Evolutionary conservation across 2,888 invertebrate species (phyloP).

Genomic region (Rhodophaea formosa): DNA sequence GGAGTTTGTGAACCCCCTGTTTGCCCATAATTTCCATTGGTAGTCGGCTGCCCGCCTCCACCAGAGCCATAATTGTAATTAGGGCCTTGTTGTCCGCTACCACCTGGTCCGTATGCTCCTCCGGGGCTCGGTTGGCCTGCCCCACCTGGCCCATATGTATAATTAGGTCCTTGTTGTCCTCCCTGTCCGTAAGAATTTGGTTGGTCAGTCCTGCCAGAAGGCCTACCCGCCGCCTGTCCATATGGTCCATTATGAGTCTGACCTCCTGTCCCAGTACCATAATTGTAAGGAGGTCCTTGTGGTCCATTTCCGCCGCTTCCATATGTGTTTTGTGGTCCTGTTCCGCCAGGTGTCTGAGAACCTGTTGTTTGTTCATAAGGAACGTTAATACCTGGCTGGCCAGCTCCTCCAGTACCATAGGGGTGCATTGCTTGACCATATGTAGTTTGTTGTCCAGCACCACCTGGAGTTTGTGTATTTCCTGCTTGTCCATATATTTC

Average conservation of each 20-base stretch:
- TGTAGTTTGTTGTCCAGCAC: neutral
- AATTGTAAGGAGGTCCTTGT: neutral
- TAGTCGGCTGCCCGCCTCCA: constrained; percentile 20
- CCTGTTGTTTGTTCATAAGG: neutral
- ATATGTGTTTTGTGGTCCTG: constrained; percentile 8
- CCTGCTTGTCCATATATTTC: constrained; percentile 12
- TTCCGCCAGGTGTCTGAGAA: neutral
- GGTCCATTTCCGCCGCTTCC: neutral
- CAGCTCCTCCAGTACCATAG: neutral
- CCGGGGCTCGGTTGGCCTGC: neutral
- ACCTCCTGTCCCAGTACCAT: neutral
- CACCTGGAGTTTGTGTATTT: constrained; percentile 6
- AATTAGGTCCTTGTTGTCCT: neutral
- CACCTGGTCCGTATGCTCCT: constrained; percentile 10
- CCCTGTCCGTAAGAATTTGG: neutral
- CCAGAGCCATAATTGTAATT: constrained; percentile 20
- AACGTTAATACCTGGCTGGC: neutral
- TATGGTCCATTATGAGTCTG: constrained; percentile 11
- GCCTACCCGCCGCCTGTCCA: neutral
- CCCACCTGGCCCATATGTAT: neutral
- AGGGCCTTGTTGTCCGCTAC: constrained; percentile 19
- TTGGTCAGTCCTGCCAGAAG: neutral
- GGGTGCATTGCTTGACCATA: neutral
- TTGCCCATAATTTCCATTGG: neutral
- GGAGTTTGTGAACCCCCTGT: neutral